These are phyloP conservation scores for Lepidostoma basale DNA, from an alignment of 1,140 invertebrate species.

Conservation along the genomic window DNA sequence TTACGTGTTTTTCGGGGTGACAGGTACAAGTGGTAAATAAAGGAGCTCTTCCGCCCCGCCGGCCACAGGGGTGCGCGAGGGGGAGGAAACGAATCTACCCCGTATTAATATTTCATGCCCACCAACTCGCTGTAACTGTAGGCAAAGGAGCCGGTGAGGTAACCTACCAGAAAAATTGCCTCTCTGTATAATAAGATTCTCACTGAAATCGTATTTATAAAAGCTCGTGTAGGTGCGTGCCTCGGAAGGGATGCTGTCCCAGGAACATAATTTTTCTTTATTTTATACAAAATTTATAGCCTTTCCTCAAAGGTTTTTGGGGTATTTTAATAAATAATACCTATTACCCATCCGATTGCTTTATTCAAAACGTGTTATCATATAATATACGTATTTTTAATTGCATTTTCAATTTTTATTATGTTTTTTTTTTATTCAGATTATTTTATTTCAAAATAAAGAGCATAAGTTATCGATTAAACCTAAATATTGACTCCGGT, in stretches of 20 bases:
- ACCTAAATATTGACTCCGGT: too few relatives aligned
- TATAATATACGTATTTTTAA: too few relatives aligned
- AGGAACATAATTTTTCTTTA: slow-evolving; percentile 1
- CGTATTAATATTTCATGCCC: slow-evolving; percentile 45
- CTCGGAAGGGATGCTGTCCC: neutral
- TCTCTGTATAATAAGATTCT: slow-evolving; percentile 24
- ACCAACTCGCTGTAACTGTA: slow-evolving; percentile 15
- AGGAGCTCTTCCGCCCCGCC: slow-evolving; percentile 39
- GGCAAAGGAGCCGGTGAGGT: slow-evolving; percentile 15
- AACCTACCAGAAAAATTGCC: slow-evolving; percentile 30
- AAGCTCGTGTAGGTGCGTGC: neutral
- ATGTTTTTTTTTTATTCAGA: too few relatives aligned
- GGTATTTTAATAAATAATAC: neutral
- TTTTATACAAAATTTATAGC: neutral
- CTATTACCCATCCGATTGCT: neutral
- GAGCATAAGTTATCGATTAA: too few relatives aligned
- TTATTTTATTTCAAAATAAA: too few relatives aligned
- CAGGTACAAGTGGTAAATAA: slow-evolving; percentile 47
- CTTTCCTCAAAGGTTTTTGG: neutral
- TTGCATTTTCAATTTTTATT: too few relatives aligned
- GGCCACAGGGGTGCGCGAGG: neutral
- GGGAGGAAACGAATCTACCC: slow-evolving; percentile 36
- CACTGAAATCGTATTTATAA: slow-evolving; percentile 22
- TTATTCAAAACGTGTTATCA: too few relatives aligned
- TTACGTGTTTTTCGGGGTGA: slow-evolving; percentile 46